Evolutionary conservation across 2,113 vertebrate species (phyloP), one percentile per base, ranked within the genome.

Genomic region (Gila orcuttii): DNA sequence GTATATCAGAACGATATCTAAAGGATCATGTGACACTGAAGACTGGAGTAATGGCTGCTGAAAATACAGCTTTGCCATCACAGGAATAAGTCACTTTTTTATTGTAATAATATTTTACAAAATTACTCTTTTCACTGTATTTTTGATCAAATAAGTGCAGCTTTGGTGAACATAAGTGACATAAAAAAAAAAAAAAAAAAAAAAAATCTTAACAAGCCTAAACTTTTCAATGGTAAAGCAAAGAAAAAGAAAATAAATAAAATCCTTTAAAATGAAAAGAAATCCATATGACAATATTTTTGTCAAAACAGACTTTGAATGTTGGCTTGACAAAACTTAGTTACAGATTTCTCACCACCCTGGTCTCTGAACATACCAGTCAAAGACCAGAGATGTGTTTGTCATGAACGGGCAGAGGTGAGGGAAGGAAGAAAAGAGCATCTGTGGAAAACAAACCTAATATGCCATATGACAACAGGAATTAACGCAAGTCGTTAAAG

Each of bases 371-470:
- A 77, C 75, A 36, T 39, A 79, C 33, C 55, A 33, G 42, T 11
- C 42, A 69, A 31, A 50, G 64, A 81, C 66, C 36, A 76, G 50
- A 42, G 77, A 64, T 64, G 85, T 28, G 28, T 28, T 28, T 28
- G 28, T 28, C 28, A 89, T 84, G 62, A 90, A 86, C 86, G 81
- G 47, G 52, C 28, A 74, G 64, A 85, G 79, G 39, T 50, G 31
- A 42, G 39, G 2, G 39, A 23, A 82, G 66, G 80, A 87, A 87
- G 76, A 84, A 84, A 88, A 64, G 62, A 81, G 83, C 33, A 55
- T 86, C 62, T 42, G 60, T 83, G 66, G 79, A 88, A 90, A 90
- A 87, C 79, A 87, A 90, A 86, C 73, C 74, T 76, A 87, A 87
- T 89, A 85, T 89, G 86, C 79, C 42, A 4, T 39, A 66, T 87